Base-by-base conservation (phyloP, 2,888 invertebrate genomes). In the Athrips mouffetella region DNA sequence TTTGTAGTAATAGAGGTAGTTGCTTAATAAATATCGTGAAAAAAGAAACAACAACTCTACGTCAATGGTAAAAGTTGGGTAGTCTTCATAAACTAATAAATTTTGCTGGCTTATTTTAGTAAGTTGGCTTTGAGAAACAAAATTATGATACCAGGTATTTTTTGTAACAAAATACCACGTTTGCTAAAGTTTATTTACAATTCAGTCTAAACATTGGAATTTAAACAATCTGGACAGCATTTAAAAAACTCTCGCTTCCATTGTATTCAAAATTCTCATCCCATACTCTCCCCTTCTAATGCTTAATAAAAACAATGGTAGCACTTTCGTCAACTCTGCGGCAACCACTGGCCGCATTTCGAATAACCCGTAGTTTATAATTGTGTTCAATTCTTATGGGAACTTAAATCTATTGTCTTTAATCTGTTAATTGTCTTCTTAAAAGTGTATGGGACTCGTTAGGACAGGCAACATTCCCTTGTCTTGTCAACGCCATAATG, bases 231-330 rank as follows among this genome's bases (percentile, higher is more conserved):
- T 2, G 2, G 6, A n/a, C 11, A 29, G 30, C 10, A 4, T 31
- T 30, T 13, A 23, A 23, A 18, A 33, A 47, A 47, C 47, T 50
- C 47, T 50, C 50, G 31, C 46, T 42, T 6, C 49, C 13, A 50
- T 50, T 50, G 47, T 50, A 47, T 47, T 47, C 50, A 42, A 35
- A 50, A 47, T 50, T 42, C 45, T 23, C 49, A 41, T 50, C 50
- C 41, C 50, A 49, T 45, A 47, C 50, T 50, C 50, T 50, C 47
- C 42, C 35, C 42, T 50, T 46, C 44, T 27, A 31, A 42, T 13
- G 29, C 29, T 16, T 18, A 42, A 29, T 37, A 35, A 42, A 35
- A 44, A 35, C 20, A 27, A 21, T 47, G 18, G 37, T 42, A 42
- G 33, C 37, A 46, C 50, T 47, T 50, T 37, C 37, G 37, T 37